A percentile compares a stretch with the other conserved stretches of the same genome.
Evolutionary conservation across 2,797 vertebrate genomes (phyloP).

Genomic region (Molossus molossus): DNA sequence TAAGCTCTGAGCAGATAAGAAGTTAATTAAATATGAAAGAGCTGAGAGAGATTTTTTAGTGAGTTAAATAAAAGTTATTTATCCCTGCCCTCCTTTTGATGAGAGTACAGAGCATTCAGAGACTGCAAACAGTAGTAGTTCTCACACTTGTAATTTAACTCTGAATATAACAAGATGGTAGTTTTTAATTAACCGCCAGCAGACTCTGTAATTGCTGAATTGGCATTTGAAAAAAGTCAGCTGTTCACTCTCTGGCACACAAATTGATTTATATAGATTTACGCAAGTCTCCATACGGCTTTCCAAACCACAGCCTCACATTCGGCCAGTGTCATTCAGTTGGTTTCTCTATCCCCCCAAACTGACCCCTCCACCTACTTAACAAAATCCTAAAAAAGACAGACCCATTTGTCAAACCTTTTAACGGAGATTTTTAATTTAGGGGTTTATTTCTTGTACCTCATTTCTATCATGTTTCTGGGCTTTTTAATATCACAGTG

Average conservation of each 20-base stretch:
- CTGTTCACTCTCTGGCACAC: conserved; percentile 63
- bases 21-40: conserved; percentile 83
- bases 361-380: neutral
- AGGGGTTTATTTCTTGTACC: conserved; percentile 30
- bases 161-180: conserved; percentile 72
- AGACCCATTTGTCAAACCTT: neutral
- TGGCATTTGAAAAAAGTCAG: conserved; percentile 78
- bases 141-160: conserved; percentile 78
- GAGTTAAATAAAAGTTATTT: conserved; percentile 84
- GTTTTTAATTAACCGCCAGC: conserved; percentile 81
- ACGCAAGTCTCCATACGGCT: neutral
- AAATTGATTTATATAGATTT: conserved; percentile 70
- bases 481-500: conserved; percentile 69
- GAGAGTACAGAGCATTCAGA: neutral
- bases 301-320: neutral
- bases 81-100: conserved; percentile 73
- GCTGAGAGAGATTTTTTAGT: conserved; percentile 67
- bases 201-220: conserved; percentile 81
- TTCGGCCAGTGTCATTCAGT: neutral
- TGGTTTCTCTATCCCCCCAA: conserved; percentile 11
- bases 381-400: conserved; percentile 15
- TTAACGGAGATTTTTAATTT: conserved; percentile 27
- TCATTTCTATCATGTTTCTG: conserved; percentile 62
- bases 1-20: conserved; percentile 57
- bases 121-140: conserved; percentile 69